Conservation (phyloP, 2,113 vertebrate genomes). For the Perca fluviatilis region DNA sequence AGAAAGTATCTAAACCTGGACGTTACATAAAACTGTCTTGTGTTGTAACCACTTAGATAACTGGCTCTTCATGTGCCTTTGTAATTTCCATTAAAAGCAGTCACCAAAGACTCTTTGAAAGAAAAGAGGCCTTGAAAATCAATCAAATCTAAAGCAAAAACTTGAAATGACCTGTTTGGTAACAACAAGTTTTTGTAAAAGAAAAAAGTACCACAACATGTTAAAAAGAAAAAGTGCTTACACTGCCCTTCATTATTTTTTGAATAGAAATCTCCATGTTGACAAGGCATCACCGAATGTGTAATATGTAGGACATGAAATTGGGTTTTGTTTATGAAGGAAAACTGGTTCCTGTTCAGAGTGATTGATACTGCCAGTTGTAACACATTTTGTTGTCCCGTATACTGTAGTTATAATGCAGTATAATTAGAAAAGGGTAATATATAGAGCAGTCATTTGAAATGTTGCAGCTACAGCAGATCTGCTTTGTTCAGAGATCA, state of each 20-base stretch:
- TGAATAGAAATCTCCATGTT: too few species aligned
- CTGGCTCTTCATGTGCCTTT: not conserved
- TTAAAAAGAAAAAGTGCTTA: too few species aligned
- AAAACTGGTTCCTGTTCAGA: not conserved
- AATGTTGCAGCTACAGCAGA: constrained; percentile 14
- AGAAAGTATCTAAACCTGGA: not conserved
- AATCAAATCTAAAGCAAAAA: not conserved
- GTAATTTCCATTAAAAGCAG: not conserved
- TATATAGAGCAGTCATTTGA: not conserved
- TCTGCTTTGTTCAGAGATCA: not conserved
- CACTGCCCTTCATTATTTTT: not conserved
- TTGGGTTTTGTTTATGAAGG: too few species aligned
- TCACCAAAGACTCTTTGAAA: not conserved
- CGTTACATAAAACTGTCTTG: not conserved
- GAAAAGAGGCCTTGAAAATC: too few species aligned
- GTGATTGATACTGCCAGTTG: not conserved
- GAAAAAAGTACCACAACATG: too few species aligned
- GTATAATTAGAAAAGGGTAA: not conserved
- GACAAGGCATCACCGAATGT: too few species aligned
- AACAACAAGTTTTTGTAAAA: not conserved
- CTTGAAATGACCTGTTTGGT: not conserved
- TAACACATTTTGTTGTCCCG: not conserved
- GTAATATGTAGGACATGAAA: not conserved
- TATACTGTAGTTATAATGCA: not conserved
- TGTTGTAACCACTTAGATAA: not conserved